phyloP scores from a whole-genome alignment of 2,113 vertebrate species.

The Rhombomys opimus region DNA sequence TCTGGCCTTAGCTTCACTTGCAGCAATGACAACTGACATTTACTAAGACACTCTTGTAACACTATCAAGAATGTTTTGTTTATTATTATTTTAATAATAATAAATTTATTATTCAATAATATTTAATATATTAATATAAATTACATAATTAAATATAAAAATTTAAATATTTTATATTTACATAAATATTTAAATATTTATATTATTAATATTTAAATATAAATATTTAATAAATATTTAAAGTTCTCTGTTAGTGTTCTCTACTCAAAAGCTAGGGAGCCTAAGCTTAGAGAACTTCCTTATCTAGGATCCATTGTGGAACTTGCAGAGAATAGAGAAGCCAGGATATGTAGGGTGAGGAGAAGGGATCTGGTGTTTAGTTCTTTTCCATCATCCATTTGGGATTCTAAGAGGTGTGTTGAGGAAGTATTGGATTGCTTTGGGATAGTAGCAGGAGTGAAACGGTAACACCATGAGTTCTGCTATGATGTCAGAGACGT shows the following conservation, averaged over 20 bases:
- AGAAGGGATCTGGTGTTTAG: neutral
- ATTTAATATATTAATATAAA: too few relatives aligned
- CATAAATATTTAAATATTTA: too few relatives aligned
- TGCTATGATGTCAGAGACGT: neutral
- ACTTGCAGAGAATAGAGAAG: neutral
- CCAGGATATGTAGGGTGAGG: neutral
- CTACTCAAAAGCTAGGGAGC: neutral
- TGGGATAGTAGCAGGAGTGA: fast-evolving
- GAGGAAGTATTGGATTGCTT: fast-evolving
- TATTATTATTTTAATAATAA: neutral
- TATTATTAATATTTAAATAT: neutral
- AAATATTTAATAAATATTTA: neutral
- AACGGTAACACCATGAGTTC: neutral
- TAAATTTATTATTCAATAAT: too few relatives aligned
- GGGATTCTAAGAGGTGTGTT: neutral
- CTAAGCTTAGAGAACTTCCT: neutral
- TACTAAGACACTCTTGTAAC: neutral
- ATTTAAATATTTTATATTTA: too few relatives aligned
- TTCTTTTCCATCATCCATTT: neutral
- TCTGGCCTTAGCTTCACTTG: neutral
- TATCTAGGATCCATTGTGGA: too few relatives aligned
- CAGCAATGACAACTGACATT: neutral
- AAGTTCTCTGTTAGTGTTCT: neutral
- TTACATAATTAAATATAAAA: too few relatives aligned
- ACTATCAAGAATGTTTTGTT: neutral